A percentile compares a stretch with the other conserved stretches of the same genome.
Conservation (phyloP, 2,113 vertebrate genomes). For the Xiphophorus hellerii region DNA sequence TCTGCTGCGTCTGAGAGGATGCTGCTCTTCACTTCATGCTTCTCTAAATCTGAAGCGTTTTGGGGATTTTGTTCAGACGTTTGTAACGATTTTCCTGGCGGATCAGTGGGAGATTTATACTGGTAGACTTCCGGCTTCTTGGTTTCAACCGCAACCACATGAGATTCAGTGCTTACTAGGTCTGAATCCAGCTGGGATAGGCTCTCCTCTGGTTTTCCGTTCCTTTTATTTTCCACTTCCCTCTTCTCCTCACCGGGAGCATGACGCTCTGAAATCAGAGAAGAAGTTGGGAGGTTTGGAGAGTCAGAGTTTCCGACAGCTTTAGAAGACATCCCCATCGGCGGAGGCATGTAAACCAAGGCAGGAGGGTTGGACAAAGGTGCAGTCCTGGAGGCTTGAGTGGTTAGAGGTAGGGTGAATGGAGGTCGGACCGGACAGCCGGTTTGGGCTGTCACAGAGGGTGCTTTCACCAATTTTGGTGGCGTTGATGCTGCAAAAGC, state of each 20-base stretch:
- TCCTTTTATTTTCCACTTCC: constrained; percentile 13
- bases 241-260: constrained; percentile 31
- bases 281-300: constrained; percentile 19
- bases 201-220: constrained; percentile 38
- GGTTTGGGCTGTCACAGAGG: constrained; percentile 37
- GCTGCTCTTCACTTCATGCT: constrained; percentile 23
- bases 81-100: constrained; percentile 37
- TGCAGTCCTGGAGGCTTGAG: constrained; percentile 74
- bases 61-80: constrained; percentile 39
- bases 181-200: constrained; percentile 28
- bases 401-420: constrained; percentile 74
- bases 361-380: constrained; percentile 60
- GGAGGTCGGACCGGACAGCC: constrained; percentile 56
- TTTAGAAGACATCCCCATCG: constrained; percentile 40
- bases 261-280: constrained; percentile 42
- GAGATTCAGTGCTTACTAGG: constrained; percentile 1
- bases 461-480: constrained; percentile 24
- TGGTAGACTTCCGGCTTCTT: constrained; percentile 21
- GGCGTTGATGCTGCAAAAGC: constrained; percentile 38
- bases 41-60: constrained; percentile 31
- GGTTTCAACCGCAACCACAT: constrained; percentile 35
- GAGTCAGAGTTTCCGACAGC: constrained; percentile 35
- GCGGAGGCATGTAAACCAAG: constrained; percentile 62
- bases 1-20: constrained; percentile 37
- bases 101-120: constrained; percentile 27